These are phyloP conservation scores for Wasmannia auropunctata DNA, from an alignment of 1,140 invertebrate genomes.

Conservation along the genomic window DNA sequence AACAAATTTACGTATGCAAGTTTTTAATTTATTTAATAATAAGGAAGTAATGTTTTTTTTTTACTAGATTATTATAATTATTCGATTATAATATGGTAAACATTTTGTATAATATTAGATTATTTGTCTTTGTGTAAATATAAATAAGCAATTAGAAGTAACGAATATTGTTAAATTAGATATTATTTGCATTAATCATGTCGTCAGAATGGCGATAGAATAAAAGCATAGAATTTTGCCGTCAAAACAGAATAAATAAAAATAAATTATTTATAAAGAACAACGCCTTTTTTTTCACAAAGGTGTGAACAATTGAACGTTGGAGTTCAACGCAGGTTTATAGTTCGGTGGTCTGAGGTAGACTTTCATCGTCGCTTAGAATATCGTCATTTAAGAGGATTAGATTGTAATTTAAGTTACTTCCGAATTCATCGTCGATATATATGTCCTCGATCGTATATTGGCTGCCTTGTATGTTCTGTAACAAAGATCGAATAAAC, in stretches of 20 bases:
- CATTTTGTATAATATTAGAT: slow-evolving; percentile 56
- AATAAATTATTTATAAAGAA: slow-evolving; percentile 16
- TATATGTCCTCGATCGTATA: slow-evolving; percentile 77
- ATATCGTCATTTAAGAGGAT: slow-evolving; percentile 69
- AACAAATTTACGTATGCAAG: background rate
- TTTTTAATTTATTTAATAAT: background rate
- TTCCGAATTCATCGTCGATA: slow-evolving; percentile 79
- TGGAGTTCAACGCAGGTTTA: slow-evolving; percentile 38
- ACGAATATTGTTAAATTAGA: slow-evolving; percentile 42
- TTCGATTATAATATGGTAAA: background rate
- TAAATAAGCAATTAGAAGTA: slow-evolving; percentile 52
- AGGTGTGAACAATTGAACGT: background rate
- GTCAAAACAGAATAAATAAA: slow-evolving; percentile 62
- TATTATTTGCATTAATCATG: slow-evolving; percentile 41
- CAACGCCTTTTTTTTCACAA: slow-evolving; percentile 9
- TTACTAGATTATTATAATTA: background rate
- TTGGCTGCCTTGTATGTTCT: slow-evolving; percentile 65
- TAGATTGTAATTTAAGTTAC: slow-evolving; percentile 77
- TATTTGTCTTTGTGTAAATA: slow-evolving; percentile 42
- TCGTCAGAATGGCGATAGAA: background rate
- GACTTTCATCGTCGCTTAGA: slow-evolving; percentile 65
- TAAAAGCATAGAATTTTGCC: background rate
- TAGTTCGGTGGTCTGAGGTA: slow-evolving; percentile 67
- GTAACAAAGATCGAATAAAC: slow-evolving; percentile 49
- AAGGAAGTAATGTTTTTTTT: background rate